A percentile compares a stretch with the other conserved stretches of the same genome.
These are phyloP conservation scores for Apamea monoglypha DNA, from an alignment of 2,888 invertebrate genomes.

Conservation along the genomic window DNA sequence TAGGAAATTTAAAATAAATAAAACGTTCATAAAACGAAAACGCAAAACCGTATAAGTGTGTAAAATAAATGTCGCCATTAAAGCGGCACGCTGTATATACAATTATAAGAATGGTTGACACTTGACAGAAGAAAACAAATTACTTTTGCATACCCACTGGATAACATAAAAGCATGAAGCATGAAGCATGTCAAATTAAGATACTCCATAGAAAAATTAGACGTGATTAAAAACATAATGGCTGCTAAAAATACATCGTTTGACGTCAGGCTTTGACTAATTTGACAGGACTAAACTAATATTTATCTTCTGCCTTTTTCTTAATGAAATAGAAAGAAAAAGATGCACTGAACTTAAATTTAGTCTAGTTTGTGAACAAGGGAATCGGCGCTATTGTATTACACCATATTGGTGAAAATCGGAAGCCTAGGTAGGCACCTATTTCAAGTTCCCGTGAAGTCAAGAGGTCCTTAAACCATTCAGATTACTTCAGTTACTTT, in stretches of 20 bases:
- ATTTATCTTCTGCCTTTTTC: no score
- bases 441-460: not conserved
- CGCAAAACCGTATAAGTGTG: not conserved
- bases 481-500: conserved; percentile 3
- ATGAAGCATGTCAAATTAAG: no score
- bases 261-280: no score
- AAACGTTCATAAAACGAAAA: not conserved
- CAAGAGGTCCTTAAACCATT: conserved; percentile 17
- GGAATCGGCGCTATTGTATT: no score
- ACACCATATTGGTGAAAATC: not conserved
- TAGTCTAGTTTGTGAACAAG: no score
- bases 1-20: not conserved
- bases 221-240: no score
- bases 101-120: not conserved
- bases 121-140: not conserved
- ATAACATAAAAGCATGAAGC: not conserved
- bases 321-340: no score
- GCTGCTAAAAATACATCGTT: no score
- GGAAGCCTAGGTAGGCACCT: not conserved
- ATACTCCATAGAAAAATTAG: no score
- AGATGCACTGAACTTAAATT: no score
- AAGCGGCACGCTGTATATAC: not conserved
- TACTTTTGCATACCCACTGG: not conserved
- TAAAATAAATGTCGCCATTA: not conserved
- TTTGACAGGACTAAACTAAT: no score